Base-by-base conservation (phyloP, 1,140 invertebrate genomes). In the Pteromalus puparum region DNA sequence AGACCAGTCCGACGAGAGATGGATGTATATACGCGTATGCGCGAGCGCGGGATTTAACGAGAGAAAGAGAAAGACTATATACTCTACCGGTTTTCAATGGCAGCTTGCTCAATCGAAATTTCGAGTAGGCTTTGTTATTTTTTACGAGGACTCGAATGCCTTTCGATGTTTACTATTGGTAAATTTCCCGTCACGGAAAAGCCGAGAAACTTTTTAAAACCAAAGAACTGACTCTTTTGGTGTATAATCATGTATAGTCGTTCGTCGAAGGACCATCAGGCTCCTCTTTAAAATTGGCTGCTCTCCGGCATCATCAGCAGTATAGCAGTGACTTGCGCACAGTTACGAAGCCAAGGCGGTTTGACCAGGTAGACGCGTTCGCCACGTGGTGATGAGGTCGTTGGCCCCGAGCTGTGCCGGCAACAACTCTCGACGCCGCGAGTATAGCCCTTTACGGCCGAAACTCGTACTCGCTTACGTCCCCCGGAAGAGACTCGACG, bases 371-470 rank as follows among this genome's bases (percentile, higher is more conserved):
- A 91, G 89, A 90, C 89, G 89, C 89, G 89, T 89, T 90, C 88
- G 90, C 90, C 90, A 91, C 91, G 90, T 91, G 91, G 91, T 90
- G 87, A 87, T 87, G 85, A 82, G 91, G 91, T 91, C 91, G 90
- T 90, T 85, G 90, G 85, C 90, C 89, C 2, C 53, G 53, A 61
- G 15, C 15, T 21, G 15, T 1, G 53, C 53, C 15, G 18, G 53
- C 0, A 61, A 61, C 53, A 61, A 61, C 15, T 18, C 46, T 13
- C 53, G 18, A 61, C 88, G 87, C 78, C 82, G 65, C 81, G 81
- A 85, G 88, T 82, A 21, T n/a, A 61, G 18, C 30, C 72, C 72
- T n/a, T 70, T 70, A 70, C 28, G 26, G 26, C 10, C 67, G 18
- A 28, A 70, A n/a, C 9, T 65, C 38, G 38, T 42, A 42, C 38